Percentiles rank a stretch among this genome's conserved stretches.
These are phyloP conservation scores for Coturnix japonica DNA, from an alignment of 2,113 vertebrate genomes.

Conservation along the genomic window DNA sequence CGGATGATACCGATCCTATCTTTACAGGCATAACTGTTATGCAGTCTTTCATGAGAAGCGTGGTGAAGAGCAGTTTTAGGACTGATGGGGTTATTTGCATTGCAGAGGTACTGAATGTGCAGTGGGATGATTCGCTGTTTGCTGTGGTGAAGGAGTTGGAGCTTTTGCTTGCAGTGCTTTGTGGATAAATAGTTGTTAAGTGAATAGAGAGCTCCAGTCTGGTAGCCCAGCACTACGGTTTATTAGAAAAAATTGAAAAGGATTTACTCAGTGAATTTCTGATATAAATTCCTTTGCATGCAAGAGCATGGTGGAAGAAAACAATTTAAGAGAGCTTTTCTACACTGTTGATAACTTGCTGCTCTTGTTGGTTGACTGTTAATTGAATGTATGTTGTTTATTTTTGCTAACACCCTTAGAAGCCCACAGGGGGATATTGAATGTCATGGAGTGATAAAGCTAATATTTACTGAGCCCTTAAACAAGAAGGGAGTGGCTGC, in stretches of 20 bases:
- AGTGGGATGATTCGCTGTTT: background rate
- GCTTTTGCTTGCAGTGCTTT: slow-evolving; percentile 7
- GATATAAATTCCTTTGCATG: slow-evolving; percentile 43
- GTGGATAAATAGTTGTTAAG: slow-evolving; percentile 41
- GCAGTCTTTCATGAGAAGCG: background rate
- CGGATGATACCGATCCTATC: background rate
- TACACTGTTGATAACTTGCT: slow-evolving; percentile 29
- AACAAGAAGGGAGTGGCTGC: slow-evolving; percentile 73
- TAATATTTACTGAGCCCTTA: slow-evolving; percentile 75
- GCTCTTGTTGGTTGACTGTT: slow-evolving; percentile 16
- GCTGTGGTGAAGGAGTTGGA: background rate
- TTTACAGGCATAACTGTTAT: background rate
- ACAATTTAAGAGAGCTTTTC: slow-evolving; percentile 34
- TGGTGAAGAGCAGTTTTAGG: background rate
- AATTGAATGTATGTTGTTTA: slow-evolving; percentile 24
- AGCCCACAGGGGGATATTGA: slow-evolving; percentile 37
- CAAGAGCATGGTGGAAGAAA: background rate
- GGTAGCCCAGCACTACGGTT: background rate
- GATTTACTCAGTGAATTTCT: slow-evolving; percentile 37
- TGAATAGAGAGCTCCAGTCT: slow-evolving; percentile 4
- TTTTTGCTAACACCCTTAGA: slow-evolving; percentile 51
- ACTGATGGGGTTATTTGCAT: background rate
- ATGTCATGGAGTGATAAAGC: slow-evolving; percentile 75
- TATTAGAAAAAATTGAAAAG: slow-evolving; percentile 14
- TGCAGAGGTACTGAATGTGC: background rate